Conservation (phyloP, 64 coral and sea anemone genomes). For the Stylophora pistillata region DNA sequence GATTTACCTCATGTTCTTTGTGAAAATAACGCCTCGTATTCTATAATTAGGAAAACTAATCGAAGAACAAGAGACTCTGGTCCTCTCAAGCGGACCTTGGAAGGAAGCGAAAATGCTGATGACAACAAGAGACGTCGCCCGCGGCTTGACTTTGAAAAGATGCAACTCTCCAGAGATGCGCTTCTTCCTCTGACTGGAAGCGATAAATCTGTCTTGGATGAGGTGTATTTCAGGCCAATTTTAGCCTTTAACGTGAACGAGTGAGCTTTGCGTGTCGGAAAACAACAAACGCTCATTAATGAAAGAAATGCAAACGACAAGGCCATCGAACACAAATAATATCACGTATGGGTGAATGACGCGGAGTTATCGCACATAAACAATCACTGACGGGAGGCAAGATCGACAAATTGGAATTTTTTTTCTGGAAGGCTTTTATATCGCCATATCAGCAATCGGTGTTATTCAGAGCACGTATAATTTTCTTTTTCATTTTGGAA, state of each 20-base stretch:
- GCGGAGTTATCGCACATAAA: not conserved
- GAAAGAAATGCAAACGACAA: not conserved
- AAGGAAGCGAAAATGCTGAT: constrained; percentile 38
- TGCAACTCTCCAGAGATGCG: constrained; percentile 42
- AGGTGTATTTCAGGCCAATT: constrained; percentile 50
- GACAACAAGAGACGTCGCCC: constrained; percentile 61
- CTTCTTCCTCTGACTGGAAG: not conserved
- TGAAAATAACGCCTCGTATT: not conserved
- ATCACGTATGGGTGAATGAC: not conserved
- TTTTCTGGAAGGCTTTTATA: not conserved
- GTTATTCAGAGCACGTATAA: constrained; percentile 7
- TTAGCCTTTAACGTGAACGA: constrained; percentile 11
- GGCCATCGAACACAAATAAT: not conserved
- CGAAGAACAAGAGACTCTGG: not conserved
- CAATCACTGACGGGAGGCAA: not conserved
- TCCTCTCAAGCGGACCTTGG: constrained; percentile 51
- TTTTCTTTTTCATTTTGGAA: constrained; percentile 30
- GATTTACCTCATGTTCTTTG: constrained; percentile 20
- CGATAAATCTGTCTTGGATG: constrained; percentile 16
- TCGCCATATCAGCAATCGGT: not conserved
- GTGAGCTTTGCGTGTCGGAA: not conserved
- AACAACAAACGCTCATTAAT: not conserved
- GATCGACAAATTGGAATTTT: not conserved
- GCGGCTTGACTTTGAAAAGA: constrained; percentile 60
- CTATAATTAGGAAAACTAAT: not conserved